phyloP scores from a whole-genome alignment of 2,888 invertebrate species.

The Drosophila borealis region DNA sequence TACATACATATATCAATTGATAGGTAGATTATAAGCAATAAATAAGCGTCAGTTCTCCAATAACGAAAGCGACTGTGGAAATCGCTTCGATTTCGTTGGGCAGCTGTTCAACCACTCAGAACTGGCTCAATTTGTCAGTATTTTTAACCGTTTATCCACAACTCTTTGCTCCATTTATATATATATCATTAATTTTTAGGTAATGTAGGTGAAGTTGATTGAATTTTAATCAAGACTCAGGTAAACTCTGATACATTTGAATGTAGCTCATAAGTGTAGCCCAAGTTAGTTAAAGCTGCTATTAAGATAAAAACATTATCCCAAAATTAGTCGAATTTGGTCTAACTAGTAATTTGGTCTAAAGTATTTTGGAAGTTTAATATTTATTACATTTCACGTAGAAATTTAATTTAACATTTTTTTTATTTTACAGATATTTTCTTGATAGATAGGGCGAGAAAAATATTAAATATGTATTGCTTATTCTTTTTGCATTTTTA shows the following conservation, averaged over 20 bases:
- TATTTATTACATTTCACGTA: no score
- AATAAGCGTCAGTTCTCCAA: conserved; percentile 35
- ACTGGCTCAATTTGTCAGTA: conserved; percentile 16
- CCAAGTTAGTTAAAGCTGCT: no score
- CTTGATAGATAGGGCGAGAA: no score
- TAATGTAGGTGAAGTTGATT: neutral
- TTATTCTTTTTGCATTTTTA: no score
- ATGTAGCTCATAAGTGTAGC: no score
- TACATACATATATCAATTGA: conserved; percentile 52
- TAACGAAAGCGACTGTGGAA: conserved; percentile 25
- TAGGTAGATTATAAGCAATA: conserved; percentile 63
- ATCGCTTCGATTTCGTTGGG: conserved; percentile 29
- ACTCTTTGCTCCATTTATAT: neutral
- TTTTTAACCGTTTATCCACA: conserved; percentile 3
- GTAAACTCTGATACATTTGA: neutral
- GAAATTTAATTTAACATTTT: no score
- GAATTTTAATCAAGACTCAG: neutral
- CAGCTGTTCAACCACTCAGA: conserved; percentile 31
- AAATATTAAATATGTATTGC: no score
- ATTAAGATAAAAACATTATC: no score
- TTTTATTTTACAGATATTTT: no score
- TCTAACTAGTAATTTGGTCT: no score
- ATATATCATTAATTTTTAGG: neutral
- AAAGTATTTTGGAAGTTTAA: no score
- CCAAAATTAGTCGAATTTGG: no score